Conservation (phyloP, 2,888 invertebrate genomes). For the Malthinus seriepunctatus region DNA sequence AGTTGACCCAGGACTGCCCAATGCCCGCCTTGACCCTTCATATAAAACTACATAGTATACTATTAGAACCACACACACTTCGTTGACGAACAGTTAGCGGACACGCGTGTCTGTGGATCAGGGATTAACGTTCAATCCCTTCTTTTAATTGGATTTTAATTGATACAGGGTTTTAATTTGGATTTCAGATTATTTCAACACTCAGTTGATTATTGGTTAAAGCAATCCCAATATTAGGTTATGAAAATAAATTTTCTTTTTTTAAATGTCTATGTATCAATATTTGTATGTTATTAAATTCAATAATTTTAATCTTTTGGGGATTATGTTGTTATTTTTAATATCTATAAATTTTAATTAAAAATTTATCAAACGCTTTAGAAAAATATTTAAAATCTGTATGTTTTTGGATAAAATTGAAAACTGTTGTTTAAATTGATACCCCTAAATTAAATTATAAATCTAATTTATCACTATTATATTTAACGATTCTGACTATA, state of each 20-base stretch:
- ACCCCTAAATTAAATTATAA: no score
- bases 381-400: no score
- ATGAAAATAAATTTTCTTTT: slow-evolving; percentile 22
- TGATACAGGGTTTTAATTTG: slow-evolving; percentile 36
- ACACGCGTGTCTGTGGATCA: slow-evolving; percentile 43
- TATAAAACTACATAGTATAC: slow-evolving; percentile 18
- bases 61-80: slow-evolving; percentile 14
- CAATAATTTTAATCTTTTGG: no score
- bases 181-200: slow-evolving; percentile 29
- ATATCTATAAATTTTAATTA: no score
- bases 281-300: no score
- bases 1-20: slow-evolving; percentile 25
- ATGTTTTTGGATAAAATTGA: no score
- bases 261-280: no score
- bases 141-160: slow-evolving; percentile 49
- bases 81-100: slow-evolving; percentile 29
- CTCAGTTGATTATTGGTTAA: slow-evolving; percentile 28
- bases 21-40: slow-evolving; percentile 19
- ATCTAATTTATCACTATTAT: no score
- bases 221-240: slow-evolving; percentile 25
- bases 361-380: no score
- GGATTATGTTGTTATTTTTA: no score
- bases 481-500: no score
- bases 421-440: no score
- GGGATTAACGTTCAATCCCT: slow-evolving; percentile 46